Conservation (phyloP, 2,888 invertebrate species). For the Machimus rusticus region DNA sequence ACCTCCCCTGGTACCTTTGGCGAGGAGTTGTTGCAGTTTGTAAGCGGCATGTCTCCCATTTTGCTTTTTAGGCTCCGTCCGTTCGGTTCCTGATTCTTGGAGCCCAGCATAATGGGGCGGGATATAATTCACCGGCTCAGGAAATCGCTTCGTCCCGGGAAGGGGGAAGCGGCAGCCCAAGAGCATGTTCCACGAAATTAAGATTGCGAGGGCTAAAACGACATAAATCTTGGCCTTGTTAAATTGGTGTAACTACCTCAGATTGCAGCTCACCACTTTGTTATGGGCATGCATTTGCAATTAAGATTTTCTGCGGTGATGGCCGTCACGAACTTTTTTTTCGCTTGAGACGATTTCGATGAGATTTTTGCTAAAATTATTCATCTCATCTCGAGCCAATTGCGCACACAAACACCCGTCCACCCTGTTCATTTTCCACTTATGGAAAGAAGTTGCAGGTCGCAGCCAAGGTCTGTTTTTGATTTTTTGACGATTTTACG, state of each 20-base stretch:
- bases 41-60: slow-evolving; percentile 22
- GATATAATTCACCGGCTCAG: slow-evolving; percentile 28
- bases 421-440: background rate
- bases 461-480: background rate
- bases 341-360: background rate
- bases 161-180: background rate
- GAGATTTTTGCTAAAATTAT: background rate
- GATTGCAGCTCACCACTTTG: slow-evolving; percentile 23
- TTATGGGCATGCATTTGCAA: slow-evolving; percentile 30
- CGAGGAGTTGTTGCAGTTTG: slow-evolving; percentile 40
- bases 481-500: background rate
- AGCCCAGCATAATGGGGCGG: slow-evolving; percentile 26
- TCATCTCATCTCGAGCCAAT: background rate
- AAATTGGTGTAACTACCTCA: slow-evolving; percentile 36
- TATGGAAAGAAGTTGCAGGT: background rate
- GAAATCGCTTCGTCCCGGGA: background rate
- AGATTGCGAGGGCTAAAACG: slow-evolving; percentile 24
- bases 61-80: background rate
- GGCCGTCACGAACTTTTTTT: slow-evolving; percentile 13
- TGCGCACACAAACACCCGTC: background rate
- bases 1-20: slow-evolving; percentile 4
- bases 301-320: slow-evolving; percentile 22
- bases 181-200: slow-evolving; percentile 39
- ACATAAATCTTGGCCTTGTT: slow-evolving; percentile 42
- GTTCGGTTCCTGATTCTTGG: slow-evolving; percentile 14